A percentile compares a stretch with the other conserved stretches of the same genome.
Evolutionary conservation across 2,888 invertebrate species (phyloP).

Genomic region (Drosophila pullipes): DNA sequence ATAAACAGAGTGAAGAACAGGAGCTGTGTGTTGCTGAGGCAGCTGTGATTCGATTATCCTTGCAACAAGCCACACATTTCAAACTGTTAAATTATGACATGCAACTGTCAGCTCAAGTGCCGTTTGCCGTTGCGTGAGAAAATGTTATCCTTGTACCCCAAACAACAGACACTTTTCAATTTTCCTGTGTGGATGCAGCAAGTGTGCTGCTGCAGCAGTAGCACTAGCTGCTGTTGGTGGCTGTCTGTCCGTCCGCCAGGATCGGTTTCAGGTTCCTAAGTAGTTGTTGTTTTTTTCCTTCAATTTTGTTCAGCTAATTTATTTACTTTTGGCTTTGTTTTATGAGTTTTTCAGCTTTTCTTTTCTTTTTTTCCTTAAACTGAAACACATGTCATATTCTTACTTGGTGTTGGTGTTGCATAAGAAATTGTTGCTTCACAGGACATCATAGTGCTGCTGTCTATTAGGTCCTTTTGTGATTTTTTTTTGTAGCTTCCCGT

Average conservation of each 20-base stretch:
- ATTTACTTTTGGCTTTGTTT: conserved; percentile 53
- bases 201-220: conserved; percentile 25
- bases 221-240: conserved; percentile 45
- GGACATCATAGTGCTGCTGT: conserved; percentile 34
- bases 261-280: conserved; percentile 65
- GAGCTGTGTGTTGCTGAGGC: conserved; percentile 29
- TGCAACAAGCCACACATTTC: conserved; percentile 62
- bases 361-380: conserved; percentile 14
- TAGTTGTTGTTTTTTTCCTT: conserved; percentile 41
- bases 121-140: conserved; percentile 66
- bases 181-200: conserved; percentile 14
- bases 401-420: background rate
- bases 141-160: conserved; percentile 73
- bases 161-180: conserved; percentile 60
- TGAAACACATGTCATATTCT: conserved; percentile 52
- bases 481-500: conserved; percentile 24
- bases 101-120: conserved; percentile 76
- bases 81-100: conserved; percentile 79
- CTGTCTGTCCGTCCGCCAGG: conserved; percentile 11
- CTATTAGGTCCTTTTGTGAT: conserved; percentile 39
- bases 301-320: conserved; percentile 63
- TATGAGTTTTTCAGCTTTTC: conserved; percentile 41
- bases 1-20: conserved; percentile 61
- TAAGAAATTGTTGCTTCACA: conserved; percentile 17
- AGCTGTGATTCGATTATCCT: conserved; percentile 54